phyloP scores from a whole-genome alignment of 2,113 vertebrate genomes.

The Nerophis ophidion region DNA sequence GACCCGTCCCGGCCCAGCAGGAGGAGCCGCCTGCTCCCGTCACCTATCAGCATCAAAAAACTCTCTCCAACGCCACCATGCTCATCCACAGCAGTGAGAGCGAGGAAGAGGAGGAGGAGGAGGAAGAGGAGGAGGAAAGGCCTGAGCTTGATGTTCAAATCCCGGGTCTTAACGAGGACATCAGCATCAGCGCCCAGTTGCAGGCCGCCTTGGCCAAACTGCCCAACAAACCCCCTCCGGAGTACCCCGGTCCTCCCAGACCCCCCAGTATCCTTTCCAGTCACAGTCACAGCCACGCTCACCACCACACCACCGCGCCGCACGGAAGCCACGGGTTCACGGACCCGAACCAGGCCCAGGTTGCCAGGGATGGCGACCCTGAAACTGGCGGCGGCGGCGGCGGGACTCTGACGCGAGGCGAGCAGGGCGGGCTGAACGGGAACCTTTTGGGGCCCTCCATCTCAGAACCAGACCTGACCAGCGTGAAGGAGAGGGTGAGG shows the following conservation, averaged over 20 bases:
- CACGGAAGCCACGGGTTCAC: constrained; percentile 70
- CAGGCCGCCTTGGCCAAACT: constrained; percentile 91
- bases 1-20: constrained; percentile 60
- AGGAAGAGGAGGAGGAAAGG: constrained; percentile 65
- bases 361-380: constrained; percentile 50
- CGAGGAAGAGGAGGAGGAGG: constrained; percentile 76
- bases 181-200: constrained; percentile 87
- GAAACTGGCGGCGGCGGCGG: constrained; percentile 29
- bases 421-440: constrained; percentile 79
- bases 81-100: constrained; percentile 96
- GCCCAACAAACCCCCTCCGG: constrained; percentile 91
- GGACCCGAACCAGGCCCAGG: constrained; percentile 63
- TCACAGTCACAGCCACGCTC: constrained; percentile 55
- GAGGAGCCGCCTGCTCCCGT: constrained; percentile 33
- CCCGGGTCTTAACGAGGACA: constrained; percentile 78
- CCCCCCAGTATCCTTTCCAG: constrained; percentile 76
- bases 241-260: constrained; percentile 87
- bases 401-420: constrained; percentile 77
- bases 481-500: constrained; percentile 90
- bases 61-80: constrained; percentile 89
- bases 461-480: constrained; percentile 93
- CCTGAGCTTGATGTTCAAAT: constrained; percentile 76
- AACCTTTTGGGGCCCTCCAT: constrained; percentile 86
- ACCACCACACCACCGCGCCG: constrained; percentile 66
- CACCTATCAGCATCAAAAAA: constrained; percentile 88